These are phyloP conservation scores for Leguminivora glycinivorella DNA, from an alignment of 1,140 invertebrate genomes.

Conservation along the genomic window DNA sequence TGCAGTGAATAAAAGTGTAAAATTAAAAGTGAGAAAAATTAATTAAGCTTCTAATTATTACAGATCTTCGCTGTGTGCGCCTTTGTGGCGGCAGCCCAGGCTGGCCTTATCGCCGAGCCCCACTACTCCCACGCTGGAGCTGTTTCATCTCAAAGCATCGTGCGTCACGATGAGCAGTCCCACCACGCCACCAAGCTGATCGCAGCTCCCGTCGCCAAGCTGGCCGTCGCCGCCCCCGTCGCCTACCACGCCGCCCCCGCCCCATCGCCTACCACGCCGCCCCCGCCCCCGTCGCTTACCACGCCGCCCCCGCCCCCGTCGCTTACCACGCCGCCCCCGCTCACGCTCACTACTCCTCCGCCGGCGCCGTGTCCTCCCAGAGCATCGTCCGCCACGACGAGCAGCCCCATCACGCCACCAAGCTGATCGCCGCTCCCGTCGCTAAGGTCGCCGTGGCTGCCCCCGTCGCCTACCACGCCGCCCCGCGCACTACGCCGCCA, in stretches of 20 bases:
- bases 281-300: slow-evolving; percentile 36
- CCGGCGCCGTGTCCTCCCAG: slow-evolving; percentile 36
- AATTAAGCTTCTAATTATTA: slow-evolving; percentile 31
- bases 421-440: slow-evolving; percentile 50
- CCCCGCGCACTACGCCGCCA: slow-evolving; percentile 54
- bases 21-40: slow-evolving; percentile 14
- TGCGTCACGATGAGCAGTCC: slow-evolving; percentile 29
- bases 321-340: slow-evolving; percentile 40
- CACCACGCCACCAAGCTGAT: slow-evolving; percentile 12
- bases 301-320: slow-evolving; percentile 48
- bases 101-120: slow-evolving; percentile 51
- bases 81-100: slow-evolving; percentile 50
- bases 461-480: slow-evolving; percentile 42
- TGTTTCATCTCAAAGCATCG: slow-evolving; percentile 50
- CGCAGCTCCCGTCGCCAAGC: slow-evolving; percentile 37
- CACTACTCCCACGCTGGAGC: slow-evolving; percentile 52
- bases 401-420: slow-evolving; percentile 34
- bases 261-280: slow-evolving; percentile 39
- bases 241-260: too few relatives aligned
- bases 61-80: slow-evolving; percentile 56
- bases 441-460: slow-evolving; percentile 56
- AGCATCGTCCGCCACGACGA: slow-evolving; percentile 50
- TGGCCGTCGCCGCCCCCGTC: slow-evolving; percentile 42
- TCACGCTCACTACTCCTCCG: slow-evolving; percentile 47
- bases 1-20: slow-evolving; percentile 7